Percentiles rank a stretch among this genome's conserved stretches.
phyloP scores from a whole-genome alignment of 2,113 vertebrate species.

The Nothoprocta pentlandii region DNA sequence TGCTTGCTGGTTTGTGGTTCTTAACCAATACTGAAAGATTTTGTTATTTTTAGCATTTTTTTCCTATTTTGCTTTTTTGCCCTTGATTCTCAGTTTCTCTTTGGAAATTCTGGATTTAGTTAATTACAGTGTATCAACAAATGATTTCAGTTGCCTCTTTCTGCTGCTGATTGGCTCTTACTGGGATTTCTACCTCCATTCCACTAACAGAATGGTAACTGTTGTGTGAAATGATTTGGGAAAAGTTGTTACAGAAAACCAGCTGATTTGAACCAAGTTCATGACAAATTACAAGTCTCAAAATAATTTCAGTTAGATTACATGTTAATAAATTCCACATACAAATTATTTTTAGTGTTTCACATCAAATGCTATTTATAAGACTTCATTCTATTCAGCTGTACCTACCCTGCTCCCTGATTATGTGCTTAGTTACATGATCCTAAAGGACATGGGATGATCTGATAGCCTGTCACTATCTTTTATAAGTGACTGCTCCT shows the following conservation, averaged over 20 bases:
- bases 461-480: not conserved
- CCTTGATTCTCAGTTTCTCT: not conserved
- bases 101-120: not conserved
- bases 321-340: not conserved
- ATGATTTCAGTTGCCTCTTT: not conserved
- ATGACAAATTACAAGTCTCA: not conserved
- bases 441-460: not conserved
- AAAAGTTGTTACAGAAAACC: not conserved
- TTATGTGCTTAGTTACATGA: not conserved
- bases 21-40: not conserved
- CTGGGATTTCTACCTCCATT: not conserved
- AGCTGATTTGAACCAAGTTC: not conserved
- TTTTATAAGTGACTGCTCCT: not conserved
- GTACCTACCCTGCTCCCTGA: not conserved
- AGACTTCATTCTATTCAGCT: not conserved
- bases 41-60: fast-evolving
- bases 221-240: not conserved
- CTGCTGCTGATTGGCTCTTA: not conserved
- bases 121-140: not conserved
- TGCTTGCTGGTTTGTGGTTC: not conserved
- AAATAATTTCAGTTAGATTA: not conserved
- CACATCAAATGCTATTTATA: too few species aligned
- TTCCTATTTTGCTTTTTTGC: not conserved
- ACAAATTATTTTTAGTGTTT: not conserved
- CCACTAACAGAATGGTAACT: not conserved